Evolutionary conservation across 2,888 invertebrate genomes (phyloP), one percentile per base, ranked within the genome.

Genomic region (Rhamphomyia laevipes): DNA sequence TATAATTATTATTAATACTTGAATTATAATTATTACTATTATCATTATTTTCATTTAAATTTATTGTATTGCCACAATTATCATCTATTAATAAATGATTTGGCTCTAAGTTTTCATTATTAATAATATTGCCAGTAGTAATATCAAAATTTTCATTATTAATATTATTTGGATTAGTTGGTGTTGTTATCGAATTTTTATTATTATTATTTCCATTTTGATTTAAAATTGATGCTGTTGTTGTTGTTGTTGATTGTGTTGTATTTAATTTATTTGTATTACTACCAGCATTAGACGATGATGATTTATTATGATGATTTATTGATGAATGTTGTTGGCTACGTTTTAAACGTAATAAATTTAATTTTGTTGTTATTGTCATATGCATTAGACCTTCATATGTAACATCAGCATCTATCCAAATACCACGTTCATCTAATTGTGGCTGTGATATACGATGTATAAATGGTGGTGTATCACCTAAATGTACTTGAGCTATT

Each of bases 291-390:
- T 23, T 30, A 9, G 11, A 1, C 15, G 42, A n/a, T 13, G 21
- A 21, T 7, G 44, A 17, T 13, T 4, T n/a, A 16, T 40, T 31
- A 5, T 27, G 15, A n/a, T 42, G 42, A 18, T 4, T 18, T 13
- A 10, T 17, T 38, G 49, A 38, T 40, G 11, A 16, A 30, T 55
- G 56, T 16, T 40, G 60, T 59, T 23, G 59, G 17, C 57, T 62
- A 31, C 65, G 64, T 53, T 63, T 65, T 23, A 70, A 56, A 7
- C 69, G 64, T 51, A 70, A 46, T 48, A 70, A 59, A 71, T 91
- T 90, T 45, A 91, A 68, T 63, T 89, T 88, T 0, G 91, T 91
- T 61, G 88, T 86, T 41, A 93, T 76, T 1, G 84, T 86, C 72
- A 91, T 80, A 21, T 81, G 77, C 45, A 86, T 74, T 44, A 76